Evolutionary conservation across 2,888 invertebrate genomes (phyloP), one percentile per base, ranked within the genome.

Genomic region (Agrochola circellaris): DNA sequence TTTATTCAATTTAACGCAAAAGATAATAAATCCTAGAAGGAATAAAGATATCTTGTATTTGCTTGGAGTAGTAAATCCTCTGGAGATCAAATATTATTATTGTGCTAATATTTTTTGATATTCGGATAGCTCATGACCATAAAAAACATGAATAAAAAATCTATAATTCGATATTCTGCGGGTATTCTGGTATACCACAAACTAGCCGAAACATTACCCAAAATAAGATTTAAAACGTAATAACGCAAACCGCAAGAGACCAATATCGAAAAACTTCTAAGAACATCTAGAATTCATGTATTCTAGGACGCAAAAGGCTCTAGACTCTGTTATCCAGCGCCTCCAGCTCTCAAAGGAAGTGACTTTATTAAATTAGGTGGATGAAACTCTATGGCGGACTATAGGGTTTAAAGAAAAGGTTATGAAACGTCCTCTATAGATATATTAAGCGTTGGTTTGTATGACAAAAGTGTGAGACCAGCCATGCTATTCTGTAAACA

Each of bases 281-380:
- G 23, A 26, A 23, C 34, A 75, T 65, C 26, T 56, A 82, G 23
- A 13, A 68, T 69, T 81, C n/a, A 79, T 79, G 48, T 68, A 74
- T 79, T 75, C 65, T 45, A 65, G 38, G 54, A 48, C 76, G 38
- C 69, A 76, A 77, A 82, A 48, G 20, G 45, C 69, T 56, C 51
- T 34, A 42, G 69, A 48, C 60, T 77, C 30, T 66, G 69, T 75
- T 45, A 42, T 15, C 45, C n/a, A n/a, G 60, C 51, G 45, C 23
- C 64, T n/a, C 38, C 5, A 69, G 68, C 64, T 69, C 15, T 80
- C 65, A 82, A 69, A 80, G 65, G 65, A 75, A 65, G 30, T n/a
- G 60, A 23, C 60, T 58, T 68, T 82, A 77, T 80, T 70, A 23
- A 76, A 42, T 80, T 66, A 69, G 65, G 54, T 0, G 54, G 45